A percentile compares a stretch with the other conserved stretches of the same genome.
phyloP scores from a whole-genome alignment of 1,140 invertebrate genomes.

The Zaprionus ornatus region DNA sequence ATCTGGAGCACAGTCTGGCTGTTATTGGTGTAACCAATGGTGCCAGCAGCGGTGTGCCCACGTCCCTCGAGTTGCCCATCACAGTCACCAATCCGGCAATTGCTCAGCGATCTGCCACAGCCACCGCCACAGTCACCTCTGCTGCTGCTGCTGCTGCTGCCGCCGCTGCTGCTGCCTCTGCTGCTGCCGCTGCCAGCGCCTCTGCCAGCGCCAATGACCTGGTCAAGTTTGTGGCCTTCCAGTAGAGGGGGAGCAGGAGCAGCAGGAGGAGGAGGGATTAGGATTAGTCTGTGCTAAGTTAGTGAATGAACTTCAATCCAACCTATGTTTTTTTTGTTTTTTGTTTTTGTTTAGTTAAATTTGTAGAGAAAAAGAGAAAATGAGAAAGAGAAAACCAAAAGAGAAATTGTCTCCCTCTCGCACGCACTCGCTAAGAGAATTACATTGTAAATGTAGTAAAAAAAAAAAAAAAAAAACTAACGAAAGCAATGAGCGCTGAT shows the following conservation, averaged over 20 bases:
- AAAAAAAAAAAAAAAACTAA: not conserved
- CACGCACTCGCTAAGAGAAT: not conserved
- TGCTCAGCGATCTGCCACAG: constrained; percentile 79
- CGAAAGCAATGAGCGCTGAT: not conserved
- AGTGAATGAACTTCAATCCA: not conserved
- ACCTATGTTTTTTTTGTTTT: constrained; percentile 2
- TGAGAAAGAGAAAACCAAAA: not conserved
- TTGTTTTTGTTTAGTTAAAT: not conserved
- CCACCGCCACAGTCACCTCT: not conserved
- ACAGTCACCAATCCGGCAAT: constrained; percentile 89
- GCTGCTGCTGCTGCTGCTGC: not conserved
- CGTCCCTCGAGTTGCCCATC: constrained; percentile 87
- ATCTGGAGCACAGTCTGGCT: constrained; percentile 85
- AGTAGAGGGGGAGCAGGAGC: constrained; percentile 26
- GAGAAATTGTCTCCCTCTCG: constrained; percentile 1
- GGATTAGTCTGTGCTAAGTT: not conserved
- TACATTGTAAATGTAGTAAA: not conserved
- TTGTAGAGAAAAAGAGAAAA: not conserved
- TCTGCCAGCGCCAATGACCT: constrained; percentile 26
- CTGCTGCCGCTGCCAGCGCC: not conserved
- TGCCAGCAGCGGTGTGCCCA: constrained; percentile 84
- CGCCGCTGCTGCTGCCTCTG: not conserved
- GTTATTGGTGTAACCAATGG: constrained; percentile 85
- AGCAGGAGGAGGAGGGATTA: not conserved
- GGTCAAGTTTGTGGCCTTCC: constrained; percentile 53